Evolutionary conservation across 2,113 vertebrate species (phyloP), one percentile per base, ranked within the genome.

Genomic region (Heterocephalus glaber): DNA sequence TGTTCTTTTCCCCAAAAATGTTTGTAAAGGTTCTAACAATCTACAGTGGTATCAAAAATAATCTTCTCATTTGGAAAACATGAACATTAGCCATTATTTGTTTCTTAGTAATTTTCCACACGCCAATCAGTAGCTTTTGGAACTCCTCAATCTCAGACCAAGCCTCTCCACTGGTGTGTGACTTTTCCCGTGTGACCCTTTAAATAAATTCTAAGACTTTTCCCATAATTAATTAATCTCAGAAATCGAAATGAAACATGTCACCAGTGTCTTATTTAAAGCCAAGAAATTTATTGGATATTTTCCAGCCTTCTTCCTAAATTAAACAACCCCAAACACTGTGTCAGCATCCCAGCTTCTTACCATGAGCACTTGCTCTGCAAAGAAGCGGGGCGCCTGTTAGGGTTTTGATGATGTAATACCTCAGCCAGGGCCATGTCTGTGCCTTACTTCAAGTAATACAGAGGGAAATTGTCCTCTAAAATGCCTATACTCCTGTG

Each of bases 171-270:
- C 91, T 96, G 80, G 8, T 97, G 65, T 83, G 94, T 88, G 88
- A 97, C 89, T 95, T 98, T 95, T 97, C 96, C 97, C 81, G 2
- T 97, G 90, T 97, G 97, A 91, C 88, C 86, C 95, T 97, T 98
- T 96, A 96, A 98, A 97, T 98, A 98, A 97, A 97, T 97, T 74
- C 96, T 84, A 89, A 93, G 89, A 52, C 80, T 97, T 97, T 98
- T 96, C 96, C 97, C 94, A 95, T 98, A 97, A 96, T 97, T 98
- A 95, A 96, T 98, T 98, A 98, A 98, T 96, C 97, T 97, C 76
- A 96, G 95, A 93, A 97, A 97, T 98, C 89, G 97, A 97, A 97
- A 95, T 98, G 83, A 98, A 98, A 97, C 95, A 79, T 93, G 91
- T 97, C 96, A 95, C 93, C 98, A 94, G 93, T 70, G n/a, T 26